These are phyloP conservation scores for Saxidomus purpurata DNA, from an alignment of 1,140 invertebrate genomes.

Conservation along the genomic window DNA sequence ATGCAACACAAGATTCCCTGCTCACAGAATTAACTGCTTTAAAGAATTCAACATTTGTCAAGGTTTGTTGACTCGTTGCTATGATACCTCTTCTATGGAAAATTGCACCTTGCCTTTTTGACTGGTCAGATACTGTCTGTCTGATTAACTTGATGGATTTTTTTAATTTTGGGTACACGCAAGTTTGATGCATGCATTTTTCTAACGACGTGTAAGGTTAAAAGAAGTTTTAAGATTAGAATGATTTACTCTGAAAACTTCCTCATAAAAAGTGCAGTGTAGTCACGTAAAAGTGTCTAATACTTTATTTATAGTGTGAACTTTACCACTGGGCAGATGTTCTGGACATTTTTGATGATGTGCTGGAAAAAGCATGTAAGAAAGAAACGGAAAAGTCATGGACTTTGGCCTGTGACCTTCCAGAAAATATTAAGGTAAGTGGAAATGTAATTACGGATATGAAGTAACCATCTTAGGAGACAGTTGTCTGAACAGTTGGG, in stretches of 20 bases:
- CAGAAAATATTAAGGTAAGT: slow-evolving; percentile 89
- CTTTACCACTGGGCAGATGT: slow-evolving; percentile 96
- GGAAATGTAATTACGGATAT: not conserved
- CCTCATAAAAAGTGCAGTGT: too few relatives aligned
- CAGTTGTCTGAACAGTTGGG: too few relatives aligned
- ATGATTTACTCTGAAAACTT: too few relatives aligned
- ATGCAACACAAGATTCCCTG: slow-evolving; percentile 90
- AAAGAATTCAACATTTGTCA: slow-evolving; percentile 95
- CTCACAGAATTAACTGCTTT: slow-evolving; percentile 92
- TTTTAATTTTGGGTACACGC: too few relatives aligned
- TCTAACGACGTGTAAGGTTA: too few relatives aligned
- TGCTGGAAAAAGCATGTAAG: slow-evolving; percentile 92
- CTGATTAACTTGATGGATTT: too few relatives aligned
- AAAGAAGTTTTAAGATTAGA: too few relatives aligned
- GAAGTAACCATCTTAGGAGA: too few relatives aligned
- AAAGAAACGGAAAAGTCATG: slow-evolving; percentile 91
- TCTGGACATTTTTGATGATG: slow-evolving; percentile 93
- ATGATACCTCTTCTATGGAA: too few relatives aligned
- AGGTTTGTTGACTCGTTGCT: slow-evolving; percentile 87
- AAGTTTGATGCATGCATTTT: not conserved
- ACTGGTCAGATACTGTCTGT: too few relatives aligned
- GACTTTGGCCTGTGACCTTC: slow-evolving; percentile 92
- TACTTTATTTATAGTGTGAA: slow-evolving; percentile 89
- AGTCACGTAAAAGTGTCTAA: too few relatives aligned
- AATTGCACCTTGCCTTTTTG: too few relatives aligned